phyloP scores from a whole-genome alignment of 2,888 invertebrate genomes.

The Hirtodrosophila trivittata region DNA sequence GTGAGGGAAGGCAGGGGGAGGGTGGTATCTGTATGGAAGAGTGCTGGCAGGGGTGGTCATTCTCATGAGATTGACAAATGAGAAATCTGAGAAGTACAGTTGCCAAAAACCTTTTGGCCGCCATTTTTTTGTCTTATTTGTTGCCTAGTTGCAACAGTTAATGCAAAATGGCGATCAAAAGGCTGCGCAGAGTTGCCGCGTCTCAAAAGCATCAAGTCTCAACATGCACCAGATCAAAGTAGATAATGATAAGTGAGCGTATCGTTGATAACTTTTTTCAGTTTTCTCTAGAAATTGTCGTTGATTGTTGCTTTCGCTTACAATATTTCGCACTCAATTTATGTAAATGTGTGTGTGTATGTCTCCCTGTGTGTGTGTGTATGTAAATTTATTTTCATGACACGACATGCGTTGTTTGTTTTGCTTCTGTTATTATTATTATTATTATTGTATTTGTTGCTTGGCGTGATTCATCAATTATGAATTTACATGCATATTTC shows the following conservation, averaged over 20 bases:
- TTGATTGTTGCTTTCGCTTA: conserved; percentile 1
- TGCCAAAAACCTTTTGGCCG: conserved; percentile 16
- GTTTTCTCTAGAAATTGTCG: conserved; percentile 7
- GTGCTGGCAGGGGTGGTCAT: conserved; percentile 28
- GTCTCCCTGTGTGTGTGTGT: conserved; percentile 10
- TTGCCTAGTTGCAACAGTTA: not conserved
- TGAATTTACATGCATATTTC: conserved; percentile 47
- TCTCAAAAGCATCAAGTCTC: not conserved
- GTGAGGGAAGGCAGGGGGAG: not conserved
- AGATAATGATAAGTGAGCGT: not conserved
- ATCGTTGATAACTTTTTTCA: too few species aligned
- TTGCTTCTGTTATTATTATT: conserved; percentile 14
- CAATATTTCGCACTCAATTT: conserved; percentile 17
- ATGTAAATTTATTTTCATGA: conserved; percentile 37
- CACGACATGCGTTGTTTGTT: conserved; percentile 16
- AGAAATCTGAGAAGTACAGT: conserved; percentile 42
- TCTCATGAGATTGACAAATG: conserved; percentile 23
- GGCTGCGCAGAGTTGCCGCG: conserved; percentile 15
- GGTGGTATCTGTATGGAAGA: not conserved
- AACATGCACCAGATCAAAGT: not conserved
- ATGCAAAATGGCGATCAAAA: conserved; percentile 46
- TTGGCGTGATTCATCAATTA: conserved; percentile 56
- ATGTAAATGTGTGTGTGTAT: conserved; percentile 6
- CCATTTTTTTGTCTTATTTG: conserved; percentile 30
- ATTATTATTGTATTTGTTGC: conserved; percentile 22